These are phyloP conservation scores for Semicossyphus pulcher DNA, from an alignment of 2,113 vertebrate species.

Conservation along the genomic window DNA sequence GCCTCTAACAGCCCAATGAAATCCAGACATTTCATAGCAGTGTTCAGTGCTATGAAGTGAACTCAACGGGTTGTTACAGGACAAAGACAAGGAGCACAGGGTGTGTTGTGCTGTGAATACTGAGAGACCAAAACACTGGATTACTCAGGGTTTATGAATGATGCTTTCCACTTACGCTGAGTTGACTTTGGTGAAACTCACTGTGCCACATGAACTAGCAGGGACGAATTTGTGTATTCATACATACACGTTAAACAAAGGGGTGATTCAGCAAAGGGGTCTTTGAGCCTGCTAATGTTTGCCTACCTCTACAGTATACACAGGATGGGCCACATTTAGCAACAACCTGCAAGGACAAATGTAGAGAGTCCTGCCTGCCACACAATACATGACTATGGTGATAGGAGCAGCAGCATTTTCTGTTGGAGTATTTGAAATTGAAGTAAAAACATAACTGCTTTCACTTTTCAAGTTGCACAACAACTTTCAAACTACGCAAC, in stretches of 20 bases:
- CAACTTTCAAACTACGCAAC: conserved; percentile 42
- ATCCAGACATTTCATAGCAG: too few relatives aligned
- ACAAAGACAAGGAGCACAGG: too few relatives aligned
- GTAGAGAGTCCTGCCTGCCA: background rate
- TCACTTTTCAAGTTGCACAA: conserved; percentile 48
- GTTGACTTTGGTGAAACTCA: conserved; percentile 26
- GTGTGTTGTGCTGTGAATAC: too few relatives aligned
- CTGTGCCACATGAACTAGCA: conserved; percentile 5
- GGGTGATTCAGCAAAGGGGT: conserved; percentile 60
- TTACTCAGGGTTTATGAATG: background rate
- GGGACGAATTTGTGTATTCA: background rate
- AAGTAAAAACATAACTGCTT: conserved; percentile 34
- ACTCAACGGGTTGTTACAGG: too few relatives aligned
- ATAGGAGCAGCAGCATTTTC: background rate
- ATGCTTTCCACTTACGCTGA: background rate
- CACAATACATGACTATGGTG: background rate
- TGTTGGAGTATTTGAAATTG: background rate
- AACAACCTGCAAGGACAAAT: conserved; percentile 3
- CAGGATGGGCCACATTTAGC: conserved; percentile 12
- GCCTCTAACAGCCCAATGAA: too few relatives aligned
- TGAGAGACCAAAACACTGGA: background rate
- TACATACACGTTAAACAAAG: conserved; percentile 59
- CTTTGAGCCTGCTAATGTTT: conserved; percentile 39
- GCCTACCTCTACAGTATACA: conserved; percentile 11
- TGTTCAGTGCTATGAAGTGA: too few relatives aligned